These are phyloP conservation scores for Nomia melanderi DNA, from an alignment of 1,140 invertebrate genomes.

Conservation along the genomic window DNA sequence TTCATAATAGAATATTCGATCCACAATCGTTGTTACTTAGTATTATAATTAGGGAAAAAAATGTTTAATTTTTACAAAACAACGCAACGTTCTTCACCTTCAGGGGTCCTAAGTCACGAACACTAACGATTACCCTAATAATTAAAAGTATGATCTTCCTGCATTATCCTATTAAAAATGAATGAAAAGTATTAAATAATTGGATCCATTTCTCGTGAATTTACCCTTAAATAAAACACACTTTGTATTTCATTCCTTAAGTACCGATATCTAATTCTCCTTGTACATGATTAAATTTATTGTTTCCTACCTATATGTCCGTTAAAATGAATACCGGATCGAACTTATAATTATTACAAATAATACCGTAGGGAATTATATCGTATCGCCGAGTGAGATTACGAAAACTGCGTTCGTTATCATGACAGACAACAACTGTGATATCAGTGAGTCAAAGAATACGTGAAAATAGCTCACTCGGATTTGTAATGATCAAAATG, in stretches of 20 bases:
- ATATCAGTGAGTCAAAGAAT: conserved; percentile 43
- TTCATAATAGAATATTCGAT: not conserved
- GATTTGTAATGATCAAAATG: conserved; percentile 32
- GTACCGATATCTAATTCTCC: not conserved
- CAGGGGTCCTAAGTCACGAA: not conserved
- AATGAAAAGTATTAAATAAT: conserved; percentile 2
- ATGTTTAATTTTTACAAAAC: not conserved
- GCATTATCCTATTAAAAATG: conserved; percentile 15
- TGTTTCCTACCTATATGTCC: not conserved
- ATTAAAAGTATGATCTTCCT: not conserved
- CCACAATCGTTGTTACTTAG: not conserved
- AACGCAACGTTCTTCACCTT: not conserved
- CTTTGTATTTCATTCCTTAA: not conserved
- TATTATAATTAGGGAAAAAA: not conserved
- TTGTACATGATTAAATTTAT: not conserved
- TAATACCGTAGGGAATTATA: not conserved
- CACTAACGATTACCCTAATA: not conserved
- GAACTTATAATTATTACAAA: conserved; percentile 6
- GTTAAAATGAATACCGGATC: not conserved
- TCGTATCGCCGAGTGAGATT: conserved; percentile 45
- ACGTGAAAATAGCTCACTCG: conserved; percentile 26
- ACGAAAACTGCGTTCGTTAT: conserved; percentile 50
- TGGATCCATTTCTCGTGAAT: not conserved
- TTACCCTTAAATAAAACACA: not conserved
- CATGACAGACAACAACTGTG: conserved; percentile 8